Evolutionary conservation across 2,888 invertebrate genomes (phyloP).

Genomic region (Steinernema carpocapsae): DNA sequence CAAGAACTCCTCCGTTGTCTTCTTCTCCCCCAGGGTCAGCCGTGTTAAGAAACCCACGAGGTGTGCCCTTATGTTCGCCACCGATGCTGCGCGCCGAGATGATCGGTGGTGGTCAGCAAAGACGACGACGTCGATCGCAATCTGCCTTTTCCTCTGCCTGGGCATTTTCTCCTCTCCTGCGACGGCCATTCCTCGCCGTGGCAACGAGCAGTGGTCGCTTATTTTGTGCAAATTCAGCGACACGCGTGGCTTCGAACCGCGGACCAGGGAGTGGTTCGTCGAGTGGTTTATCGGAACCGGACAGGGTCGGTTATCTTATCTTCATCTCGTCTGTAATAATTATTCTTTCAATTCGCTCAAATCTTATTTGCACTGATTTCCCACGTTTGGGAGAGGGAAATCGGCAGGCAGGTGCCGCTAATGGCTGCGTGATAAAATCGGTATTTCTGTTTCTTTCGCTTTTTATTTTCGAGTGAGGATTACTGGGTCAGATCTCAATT

Average conservation of each 20-base stretch:
- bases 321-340: conserved; percentile 25
- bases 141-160: background rate
- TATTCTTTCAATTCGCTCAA: background rate
- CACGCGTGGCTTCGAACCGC: conserved; percentile 54
- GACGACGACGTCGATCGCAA: background rate
- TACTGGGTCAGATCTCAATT: background rate
- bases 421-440: background rate
- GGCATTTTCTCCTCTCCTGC: conserved; percentile 8
- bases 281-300: conserved; percentile 60
- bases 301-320: conserved; percentile 45
- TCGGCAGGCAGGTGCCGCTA: too few relatives aligned
- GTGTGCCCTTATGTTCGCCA: conserved; percentile 9
- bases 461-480: conserved; percentile 24
- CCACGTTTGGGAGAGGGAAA: too few relatives aligned
- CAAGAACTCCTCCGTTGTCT: conserved; percentile 8
- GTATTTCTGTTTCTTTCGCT: conserved; percentile 34
- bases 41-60: background rate
- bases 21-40: background rate
- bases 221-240: conserved; percentile 64
- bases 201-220: conserved; percentile 63
- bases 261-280: conserved; percentile 55
- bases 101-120: too few relatives aligned
- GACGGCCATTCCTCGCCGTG: conserved; percentile 51
- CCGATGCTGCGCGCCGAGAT: background rate
- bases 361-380: background rate